These are phyloP conservation scores for Halocynthia roretzi DNA, from an alignment of 23 tunicate genomes.

Conservation along the genomic window DNA sequence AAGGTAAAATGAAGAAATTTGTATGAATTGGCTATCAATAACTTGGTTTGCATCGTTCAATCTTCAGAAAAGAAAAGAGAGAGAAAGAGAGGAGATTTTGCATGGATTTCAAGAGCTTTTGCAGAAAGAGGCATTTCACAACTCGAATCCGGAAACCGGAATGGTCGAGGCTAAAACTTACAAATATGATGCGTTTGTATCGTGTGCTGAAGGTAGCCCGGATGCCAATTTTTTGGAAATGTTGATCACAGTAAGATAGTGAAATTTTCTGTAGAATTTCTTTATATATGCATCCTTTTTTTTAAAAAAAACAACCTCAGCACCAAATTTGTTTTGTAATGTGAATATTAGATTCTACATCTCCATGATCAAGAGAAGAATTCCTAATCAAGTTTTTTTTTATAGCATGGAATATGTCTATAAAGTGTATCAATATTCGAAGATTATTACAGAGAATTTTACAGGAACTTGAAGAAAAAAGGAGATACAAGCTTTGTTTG, in stretches of 20 bases:
- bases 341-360: no score
- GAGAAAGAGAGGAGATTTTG: conserved; percentile 50
- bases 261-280: no score
- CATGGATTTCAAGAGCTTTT: conserved; percentile 55
- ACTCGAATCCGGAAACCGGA: conserved; percentile 19
- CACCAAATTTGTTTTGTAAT: no score
- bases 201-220: conserved; percentile 19
- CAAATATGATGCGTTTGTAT: conserved; percentile 75
- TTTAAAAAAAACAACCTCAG: no score
- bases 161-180: not conserved
- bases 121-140: conserved; percentile 29
- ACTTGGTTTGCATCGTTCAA: no score
- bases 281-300: no score
- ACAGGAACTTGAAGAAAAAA: conserved; percentile 80
- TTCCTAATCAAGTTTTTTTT: no score
- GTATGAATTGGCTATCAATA: not conserved
- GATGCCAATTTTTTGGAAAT: conserved; percentile 62
- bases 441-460: not conserved
- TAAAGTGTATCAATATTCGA: no score
- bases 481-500: conserved; percentile 46
- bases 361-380: no score
- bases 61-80: not conserved
- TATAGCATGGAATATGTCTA: no score
- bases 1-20: conserved; percentile 12
- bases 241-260: conserved; percentile 39